Percentiles rank a stretch among this genome's conserved stretches.
phyloP scores from a whole-genome alignment of 92 coral and sea anemone species.

The Phenganax subtilis region DNA sequence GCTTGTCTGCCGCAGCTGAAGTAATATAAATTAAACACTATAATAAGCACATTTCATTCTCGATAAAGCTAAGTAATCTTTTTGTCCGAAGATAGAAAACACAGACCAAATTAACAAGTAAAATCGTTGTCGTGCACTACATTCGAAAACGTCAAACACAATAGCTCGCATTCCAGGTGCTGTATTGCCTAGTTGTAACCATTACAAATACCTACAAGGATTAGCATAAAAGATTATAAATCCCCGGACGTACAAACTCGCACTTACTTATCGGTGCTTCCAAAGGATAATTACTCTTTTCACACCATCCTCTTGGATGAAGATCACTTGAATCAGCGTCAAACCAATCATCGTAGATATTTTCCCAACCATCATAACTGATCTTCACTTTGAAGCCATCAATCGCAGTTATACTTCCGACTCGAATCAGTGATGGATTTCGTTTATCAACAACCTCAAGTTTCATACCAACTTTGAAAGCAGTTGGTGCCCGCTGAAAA shows the following conservation, averaged over 20 bases:
- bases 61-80: background rate
- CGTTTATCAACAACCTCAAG: constrained; percentile 93
- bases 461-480: constrained; percentile 65
- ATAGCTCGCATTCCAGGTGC: too few species aligned
- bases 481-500: constrained; percentile 61
- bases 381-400: constrained; percentile 77
- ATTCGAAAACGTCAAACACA: too few species aligned
- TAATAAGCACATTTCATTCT: too few species aligned
- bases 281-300: constrained; percentile 82
- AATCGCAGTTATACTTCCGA: constrained; percentile 66
- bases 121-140: too few species aligned
- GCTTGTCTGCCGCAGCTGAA: constrained; percentile 81
- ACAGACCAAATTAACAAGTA: too few species aligned
- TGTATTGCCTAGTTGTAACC: too few species aligned
- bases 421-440: constrained; percentile 84
- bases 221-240: too few species aligned
- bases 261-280: constrained; percentile 94
- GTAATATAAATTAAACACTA: background rate
- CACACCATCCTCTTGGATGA: constrained; percentile 89
- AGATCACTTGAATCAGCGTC: constrained; percentile 83
- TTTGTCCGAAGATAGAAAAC: background rate
- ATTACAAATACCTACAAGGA: too few species aligned
- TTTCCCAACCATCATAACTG: constrained; percentile 99
- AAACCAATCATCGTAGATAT: constrained; percentile 93
- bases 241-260: background rate